phyloP scores from a whole-genome alignment of 1,140 invertebrate species.

The Platyscapa corneri region DNA sequence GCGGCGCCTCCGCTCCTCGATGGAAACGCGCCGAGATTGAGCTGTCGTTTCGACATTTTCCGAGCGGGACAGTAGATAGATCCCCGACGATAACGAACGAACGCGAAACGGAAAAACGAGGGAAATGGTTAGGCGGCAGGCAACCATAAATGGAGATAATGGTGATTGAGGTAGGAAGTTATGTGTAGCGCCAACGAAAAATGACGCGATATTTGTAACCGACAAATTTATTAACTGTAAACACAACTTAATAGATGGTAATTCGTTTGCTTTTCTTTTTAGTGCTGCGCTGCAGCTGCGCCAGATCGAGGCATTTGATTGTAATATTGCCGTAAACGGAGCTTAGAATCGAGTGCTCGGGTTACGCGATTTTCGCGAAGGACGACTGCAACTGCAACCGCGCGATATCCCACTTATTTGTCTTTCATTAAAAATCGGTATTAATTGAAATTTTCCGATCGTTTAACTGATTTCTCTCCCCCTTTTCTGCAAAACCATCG shows the following conservation, averaged over 20 bases:
- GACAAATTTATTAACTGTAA: slow-evolving; percentile 13
- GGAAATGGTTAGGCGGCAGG: neutral
- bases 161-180: neutral
- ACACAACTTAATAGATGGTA: neutral
- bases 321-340: neutral
- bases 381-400: neutral
- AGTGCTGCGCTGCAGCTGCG: neutral
- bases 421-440: neutral
- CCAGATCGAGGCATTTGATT: neutral
- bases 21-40: neutral
- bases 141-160: slow-evolving; percentile 12
- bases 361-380: neutral
- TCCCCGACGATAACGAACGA: neutral
- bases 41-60: slow-evolving; percentile 8
- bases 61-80: neutral
- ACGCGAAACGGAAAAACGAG: neutral
- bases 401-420: neutral
- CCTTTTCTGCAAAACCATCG: neutral
- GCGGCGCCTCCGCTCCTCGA: no score
- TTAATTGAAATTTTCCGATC: neutral
- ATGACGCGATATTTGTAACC: neutral
- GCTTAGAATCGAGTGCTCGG: neutral
- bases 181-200: neutral
- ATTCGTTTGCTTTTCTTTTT: neutral
- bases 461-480: neutral